phyloP scores from a whole-genome alignment of 2,113 vertebrate genomes.

The Myocastor coypus region DNA sequence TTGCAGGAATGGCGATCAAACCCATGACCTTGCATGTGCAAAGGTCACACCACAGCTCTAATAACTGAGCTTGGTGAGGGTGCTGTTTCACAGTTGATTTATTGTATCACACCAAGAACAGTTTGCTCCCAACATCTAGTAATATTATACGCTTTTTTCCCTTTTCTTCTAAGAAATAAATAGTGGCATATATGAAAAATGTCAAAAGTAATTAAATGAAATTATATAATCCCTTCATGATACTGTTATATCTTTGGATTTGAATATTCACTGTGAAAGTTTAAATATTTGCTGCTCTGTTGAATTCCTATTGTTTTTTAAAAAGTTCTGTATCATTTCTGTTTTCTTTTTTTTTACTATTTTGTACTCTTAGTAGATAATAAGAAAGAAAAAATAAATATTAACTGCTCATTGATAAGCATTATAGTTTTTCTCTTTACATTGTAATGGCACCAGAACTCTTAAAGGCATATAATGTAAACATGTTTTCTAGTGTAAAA shows the following conservation, averaged over 20 bases:
- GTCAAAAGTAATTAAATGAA: slow-evolving; percentile 85
- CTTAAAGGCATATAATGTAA: slow-evolving; percentile 18
- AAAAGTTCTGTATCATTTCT: no score
- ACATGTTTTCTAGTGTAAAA: slow-evolving; percentile 44
- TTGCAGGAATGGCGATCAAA: not conserved
- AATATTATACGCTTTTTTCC: slow-evolving; percentile 70
- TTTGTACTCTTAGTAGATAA: no score
- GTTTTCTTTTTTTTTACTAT: no score
- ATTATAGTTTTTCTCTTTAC: slow-evolving; percentile 70
- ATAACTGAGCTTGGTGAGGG: not conserved
- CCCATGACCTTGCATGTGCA: not conserved
- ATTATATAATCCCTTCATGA: slow-evolving; percentile 73
- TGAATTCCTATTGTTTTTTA: no score
- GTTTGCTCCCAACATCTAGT: slow-evolving; percentile 72
- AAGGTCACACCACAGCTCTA: not conserved
- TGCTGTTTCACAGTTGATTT: slow-evolving; percentile 33
- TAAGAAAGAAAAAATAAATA: not conserved
- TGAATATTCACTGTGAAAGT: slow-evolving; percentile 68
- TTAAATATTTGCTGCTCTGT: slow-evolving; percentile 56
- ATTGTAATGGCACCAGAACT: not conserved
- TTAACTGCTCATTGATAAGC: slow-evolving; percentile 64
- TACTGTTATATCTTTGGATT: slow-evolving; percentile 65
- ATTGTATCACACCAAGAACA: slow-evolving; percentile 48
- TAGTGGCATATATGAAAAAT: slow-evolving; percentile 80
- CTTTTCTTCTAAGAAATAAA: slow-evolving; percentile 72